Evolutionary conservation across 2,797 vertebrate genomes (phyloP), one percentile per base, ranked within the genome.

Genomic region (Hyperoplus lanceolatus): DNA sequence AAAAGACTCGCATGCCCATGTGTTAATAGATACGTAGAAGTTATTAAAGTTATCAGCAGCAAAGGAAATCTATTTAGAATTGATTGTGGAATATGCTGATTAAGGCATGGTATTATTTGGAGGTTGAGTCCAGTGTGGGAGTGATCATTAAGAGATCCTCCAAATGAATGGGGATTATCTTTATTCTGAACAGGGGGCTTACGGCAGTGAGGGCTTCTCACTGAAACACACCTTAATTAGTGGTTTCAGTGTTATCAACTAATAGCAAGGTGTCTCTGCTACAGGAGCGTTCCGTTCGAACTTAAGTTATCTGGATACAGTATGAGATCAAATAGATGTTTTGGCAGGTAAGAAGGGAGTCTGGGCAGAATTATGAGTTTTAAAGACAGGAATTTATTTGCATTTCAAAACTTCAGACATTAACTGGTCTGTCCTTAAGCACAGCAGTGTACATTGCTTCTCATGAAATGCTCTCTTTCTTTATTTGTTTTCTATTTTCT

Each of bases 81-180:
- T 92, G 93, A 94, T 94, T 91, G 90, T 82, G 77, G 90, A 94
- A 92, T 92, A 89, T 93, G 91, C 90, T 93, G 92, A 92, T 93
- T 82, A 80, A 87, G 85, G 90, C 84, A 56, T 60, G 87, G 89
- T 89, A 87, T 90, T 94, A 92, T 94, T 94, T 90, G 79, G 91
- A 84, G 90, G 88, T 79, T 90, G 86, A 90, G 73, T 87, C 84
- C 83, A 88, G 93, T 90, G 92, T 93, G 92, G 92, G 92, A 94
- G 91, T 89, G 92, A 94, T 95, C 93, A 92, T 94, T 94, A 95
- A 79, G 75, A 92, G 83, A 89, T 84, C 84, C 73, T 89, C 74
- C 72, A 86, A 93, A 93, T 92, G 89, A 94, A 93, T 89, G 79
- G 87, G 90, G 93, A 92, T 91, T 89, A 92, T 93, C 91, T 84